Evolutionary conservation across 1,140 invertebrate genomes (phyloP).

Genomic region (Sogatella furcifera): DNA sequence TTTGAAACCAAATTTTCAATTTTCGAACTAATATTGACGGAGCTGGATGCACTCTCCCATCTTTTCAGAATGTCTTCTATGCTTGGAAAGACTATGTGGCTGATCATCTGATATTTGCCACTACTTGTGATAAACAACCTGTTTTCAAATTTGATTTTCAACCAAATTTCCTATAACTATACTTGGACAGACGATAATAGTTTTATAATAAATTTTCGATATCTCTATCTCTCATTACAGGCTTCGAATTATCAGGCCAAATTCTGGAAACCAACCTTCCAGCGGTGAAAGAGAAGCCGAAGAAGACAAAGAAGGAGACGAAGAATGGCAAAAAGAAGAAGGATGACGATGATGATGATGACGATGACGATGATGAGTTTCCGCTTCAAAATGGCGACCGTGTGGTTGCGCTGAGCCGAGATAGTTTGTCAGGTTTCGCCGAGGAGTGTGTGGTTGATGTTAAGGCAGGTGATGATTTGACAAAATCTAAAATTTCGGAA

Average conservation of each 20-base stretch:
- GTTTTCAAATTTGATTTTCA: too few relatives aligned
- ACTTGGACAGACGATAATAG: too few relatives aligned
- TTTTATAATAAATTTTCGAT: too few relatives aligned
- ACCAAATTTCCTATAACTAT: too few relatives aligned
- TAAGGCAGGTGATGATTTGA: conserved; percentile 29
- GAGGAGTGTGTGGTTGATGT: conserved; percentile 39
- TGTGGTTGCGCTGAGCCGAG: conserved; percentile 42
- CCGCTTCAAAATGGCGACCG: conserved; percentile 32
- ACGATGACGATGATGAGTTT: conserved; percentile 12
- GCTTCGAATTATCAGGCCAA: conserved; percentile 43
- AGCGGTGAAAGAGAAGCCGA: background rate
- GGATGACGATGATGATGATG: conserved; percentile 7
- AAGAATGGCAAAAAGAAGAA: conserved; percentile 23
- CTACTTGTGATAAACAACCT: too few relatives aligned
- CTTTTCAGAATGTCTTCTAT: too few relatives aligned
- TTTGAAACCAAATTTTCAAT: too few relatives aligned
- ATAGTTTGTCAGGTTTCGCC: conserved; percentile 39
- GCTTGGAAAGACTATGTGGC: too few relatives aligned
- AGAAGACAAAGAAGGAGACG: background rate
- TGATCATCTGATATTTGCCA: too few relatives aligned
- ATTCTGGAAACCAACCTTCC: conserved; percentile 28
- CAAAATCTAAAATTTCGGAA: too few relatives aligned
- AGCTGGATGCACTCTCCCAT: too few relatives aligned
- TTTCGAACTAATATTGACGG: too few relatives aligned
- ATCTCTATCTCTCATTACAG: conserved; percentile 17